A percentile compares a stretch with the other conserved stretches of the same genome.
phyloP scores from a whole-genome alignment of 2,113 vertebrate genomes.

The Pluvialis apricaria region DNA sequence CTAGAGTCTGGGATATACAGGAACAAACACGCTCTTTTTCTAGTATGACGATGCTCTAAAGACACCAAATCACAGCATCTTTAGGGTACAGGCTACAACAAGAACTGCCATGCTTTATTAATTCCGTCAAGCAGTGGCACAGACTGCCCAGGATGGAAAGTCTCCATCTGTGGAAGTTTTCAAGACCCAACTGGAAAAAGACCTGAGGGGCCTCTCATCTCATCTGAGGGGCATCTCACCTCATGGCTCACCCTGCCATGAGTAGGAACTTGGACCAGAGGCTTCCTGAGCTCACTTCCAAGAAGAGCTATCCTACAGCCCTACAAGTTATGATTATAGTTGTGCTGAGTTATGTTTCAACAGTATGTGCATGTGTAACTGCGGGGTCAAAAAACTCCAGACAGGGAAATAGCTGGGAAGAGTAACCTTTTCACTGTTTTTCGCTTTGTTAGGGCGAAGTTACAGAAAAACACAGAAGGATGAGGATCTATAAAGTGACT shows the following conservation, averaged over 20 bases:
- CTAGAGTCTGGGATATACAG: not conserved
- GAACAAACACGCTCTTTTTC: not conserved
- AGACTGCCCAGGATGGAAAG: not conserved
- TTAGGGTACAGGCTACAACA: not conserved
- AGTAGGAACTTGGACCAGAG: not conserved
- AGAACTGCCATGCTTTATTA: not conserved
- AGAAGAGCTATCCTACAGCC: not conserved
- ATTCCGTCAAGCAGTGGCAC: not conserved
- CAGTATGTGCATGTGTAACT: not conserved
- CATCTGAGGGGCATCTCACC: no score
- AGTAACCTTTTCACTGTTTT: not conserved
- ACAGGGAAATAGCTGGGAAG: not conserved
- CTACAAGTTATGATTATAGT: not conserved
- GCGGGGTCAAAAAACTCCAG: not conserved
- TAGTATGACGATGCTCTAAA: not conserved
- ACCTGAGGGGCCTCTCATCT: not conserved
- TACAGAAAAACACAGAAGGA: not conserved
- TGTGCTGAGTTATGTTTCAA: not conserved
- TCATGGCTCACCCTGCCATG: not conserved
- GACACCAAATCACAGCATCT: not conserved
- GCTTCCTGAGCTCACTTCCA: not conserved
- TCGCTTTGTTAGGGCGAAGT: not conserved
- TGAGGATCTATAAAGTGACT: not conserved
- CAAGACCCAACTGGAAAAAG: not conserved
- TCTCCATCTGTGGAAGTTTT: not conserved